Conservation (phyloP, 2,888 invertebrate genomes). For the Zygothrica quintamaculata region DNA sequence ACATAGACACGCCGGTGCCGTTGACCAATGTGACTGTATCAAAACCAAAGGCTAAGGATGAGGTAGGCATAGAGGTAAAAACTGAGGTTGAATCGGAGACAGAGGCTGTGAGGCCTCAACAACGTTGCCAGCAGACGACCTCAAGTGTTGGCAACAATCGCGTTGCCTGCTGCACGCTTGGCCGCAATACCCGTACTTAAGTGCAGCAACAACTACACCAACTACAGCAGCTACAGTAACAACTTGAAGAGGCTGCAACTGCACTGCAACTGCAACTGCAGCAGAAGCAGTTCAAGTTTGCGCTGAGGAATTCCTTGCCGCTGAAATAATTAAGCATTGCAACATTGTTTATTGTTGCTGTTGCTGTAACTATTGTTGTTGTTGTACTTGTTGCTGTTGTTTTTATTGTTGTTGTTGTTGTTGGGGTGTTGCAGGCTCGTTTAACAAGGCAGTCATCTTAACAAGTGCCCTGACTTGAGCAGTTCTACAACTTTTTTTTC, state of each 20-base stretch:
- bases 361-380: slow-evolving; percentile 15
- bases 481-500: slow-evolving; percentile 65
- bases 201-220: slow-evolving; percentile 43
- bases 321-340: slow-evolving; percentile 80
- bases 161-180: slow-evolving; percentile 63
- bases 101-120: slow-evolving; percentile 8
- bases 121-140: slow-evolving; percentile 62
- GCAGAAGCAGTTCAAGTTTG: slow-evolving; percentile 78
- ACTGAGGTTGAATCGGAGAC: not conserved
- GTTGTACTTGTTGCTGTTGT: slow-evolving; percentile 25
- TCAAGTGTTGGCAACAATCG: slow-evolving; percentile 76
- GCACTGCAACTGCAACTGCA: slow-evolving; percentile 35
- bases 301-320: slow-evolving; percentile 78
- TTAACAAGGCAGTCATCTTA: slow-evolving; percentile 79
- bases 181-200: slow-evolving; percentile 60
- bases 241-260: slow-evolving; percentile 26
- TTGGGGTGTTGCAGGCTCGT: slow-evolving; percentile 79
- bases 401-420: slow-evolving; percentile 43
- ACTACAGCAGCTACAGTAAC: slow-evolving; percentile 37
- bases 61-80: no score
- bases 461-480: slow-evolving; percentile 70
- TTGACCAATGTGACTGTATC: slow-evolving; percentile 68
- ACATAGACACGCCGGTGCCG: slow-evolving; percentile 75
- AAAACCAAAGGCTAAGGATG: slow-evolving; percentile 19
- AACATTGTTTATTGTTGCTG: slow-evolving; percentile 76